A percentile compares a stretch with the other conserved stretches of the same genome.
Conservation (phyloP, 1,140 invertebrate genomes). For the Muscidifurax raptorellus region DNA sequence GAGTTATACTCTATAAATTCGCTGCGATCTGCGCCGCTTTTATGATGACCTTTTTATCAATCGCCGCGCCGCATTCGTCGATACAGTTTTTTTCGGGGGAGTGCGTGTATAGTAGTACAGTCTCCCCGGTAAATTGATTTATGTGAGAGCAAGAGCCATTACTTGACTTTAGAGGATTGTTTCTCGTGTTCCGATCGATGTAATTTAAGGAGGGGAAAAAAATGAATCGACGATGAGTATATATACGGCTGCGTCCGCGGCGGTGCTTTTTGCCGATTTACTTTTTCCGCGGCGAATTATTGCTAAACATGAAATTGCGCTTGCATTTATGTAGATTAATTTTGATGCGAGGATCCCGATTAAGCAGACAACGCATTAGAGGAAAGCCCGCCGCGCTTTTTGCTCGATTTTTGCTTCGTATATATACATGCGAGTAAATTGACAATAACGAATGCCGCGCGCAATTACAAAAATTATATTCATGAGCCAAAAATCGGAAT, state of each 20-base stretch:
- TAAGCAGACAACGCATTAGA: neutral
- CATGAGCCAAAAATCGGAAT: neutral
- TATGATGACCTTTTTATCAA: constrained; percentile 42
- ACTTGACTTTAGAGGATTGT: constrained; percentile 18
- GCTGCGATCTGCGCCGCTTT: neutral
- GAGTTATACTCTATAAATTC: constrained; percentile 50
- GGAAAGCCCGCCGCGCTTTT: neutral
- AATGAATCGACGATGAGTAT: constrained; percentile 11
- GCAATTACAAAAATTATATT: constrained; percentile 2
- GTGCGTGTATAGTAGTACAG: neutral
- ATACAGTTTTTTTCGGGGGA: constrained; percentile 17
- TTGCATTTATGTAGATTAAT: constrained; percentile 2
- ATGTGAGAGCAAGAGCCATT: constrained; percentile 47
- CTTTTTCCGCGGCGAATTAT: neutral
- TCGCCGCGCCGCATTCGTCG: neutral
- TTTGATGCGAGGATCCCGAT: neutral
- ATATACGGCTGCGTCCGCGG: neutral
- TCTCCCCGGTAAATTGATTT: constrained; percentile 42
- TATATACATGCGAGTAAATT: too few relatives aligned
- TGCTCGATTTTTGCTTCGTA: neutral
- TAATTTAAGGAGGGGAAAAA: constrained; percentile 45
- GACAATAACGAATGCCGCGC: neutral
- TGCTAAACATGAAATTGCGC: neutral
- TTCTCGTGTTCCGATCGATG: constrained; percentile 35
- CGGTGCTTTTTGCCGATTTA: neutral